Evolutionary conservation across 2,797 vertebrate species (phyloP).

Genomic region (Euphonia xanthogaster): DNA sequence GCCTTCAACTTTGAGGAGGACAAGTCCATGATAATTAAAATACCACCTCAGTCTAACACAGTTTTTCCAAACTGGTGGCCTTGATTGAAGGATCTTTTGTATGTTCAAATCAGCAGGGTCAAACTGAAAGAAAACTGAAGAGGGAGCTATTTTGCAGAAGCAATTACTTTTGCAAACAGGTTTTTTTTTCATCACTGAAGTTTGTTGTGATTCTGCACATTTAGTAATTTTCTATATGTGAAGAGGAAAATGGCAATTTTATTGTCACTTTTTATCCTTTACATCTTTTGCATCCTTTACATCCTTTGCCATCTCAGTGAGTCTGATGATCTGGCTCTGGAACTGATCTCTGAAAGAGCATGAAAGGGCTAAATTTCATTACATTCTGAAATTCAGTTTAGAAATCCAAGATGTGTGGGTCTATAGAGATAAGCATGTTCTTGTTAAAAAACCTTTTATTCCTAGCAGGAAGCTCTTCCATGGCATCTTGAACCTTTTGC

Average conservation of each 20-base stretch:
- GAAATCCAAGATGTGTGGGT: neutral
- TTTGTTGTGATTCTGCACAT: neutral
- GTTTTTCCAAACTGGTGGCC: neutral
- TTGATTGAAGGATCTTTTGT: neutral
- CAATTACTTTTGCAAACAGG: neutral
- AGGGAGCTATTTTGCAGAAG: constrained; percentile 2
- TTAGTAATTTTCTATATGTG: neutral
- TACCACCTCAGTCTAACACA: neutral
- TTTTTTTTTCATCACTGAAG: neutral
- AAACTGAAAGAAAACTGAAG: neutral
- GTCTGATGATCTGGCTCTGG: neutral
- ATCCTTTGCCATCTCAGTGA: neutral
- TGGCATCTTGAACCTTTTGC: neutral
- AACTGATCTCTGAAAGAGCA: neutral
- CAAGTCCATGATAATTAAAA: neutral
- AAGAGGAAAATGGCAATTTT: neutral
- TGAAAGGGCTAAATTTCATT: neutral
- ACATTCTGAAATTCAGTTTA: constrained; percentile 7
- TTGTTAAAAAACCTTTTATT: neutral
- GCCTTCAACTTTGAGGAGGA: neutral
- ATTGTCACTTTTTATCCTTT: neutral
- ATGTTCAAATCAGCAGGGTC: neutral
- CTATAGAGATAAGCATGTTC: neutral
- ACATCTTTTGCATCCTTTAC: neutral
- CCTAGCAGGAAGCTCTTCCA: constrained; percentile 29